A percentile compares a stretch with the other conserved stretches of the same genome.
phyloP scores from a whole-genome alignment of 2,888 invertebrate genomes.

The Parascotia fuliginaria region DNA sequence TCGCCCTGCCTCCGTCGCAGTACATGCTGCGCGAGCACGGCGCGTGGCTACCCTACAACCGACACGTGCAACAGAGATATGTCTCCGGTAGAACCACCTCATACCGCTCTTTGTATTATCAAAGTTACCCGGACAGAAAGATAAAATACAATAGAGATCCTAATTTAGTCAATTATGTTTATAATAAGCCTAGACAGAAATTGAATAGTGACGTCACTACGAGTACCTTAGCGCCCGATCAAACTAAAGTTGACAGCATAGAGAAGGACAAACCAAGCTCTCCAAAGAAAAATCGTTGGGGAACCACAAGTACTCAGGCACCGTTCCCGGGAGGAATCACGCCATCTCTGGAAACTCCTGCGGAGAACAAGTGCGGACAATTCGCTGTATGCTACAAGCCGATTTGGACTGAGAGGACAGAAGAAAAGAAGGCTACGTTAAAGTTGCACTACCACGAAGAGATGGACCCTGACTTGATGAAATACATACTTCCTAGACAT shows the following conservation, averaged over 20 bases:
- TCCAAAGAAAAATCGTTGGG: background rate
- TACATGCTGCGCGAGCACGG: background rate
- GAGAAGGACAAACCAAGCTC: background rate
- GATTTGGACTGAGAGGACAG: background rate
- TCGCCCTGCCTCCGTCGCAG: background rate
- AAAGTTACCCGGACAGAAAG: background rate
- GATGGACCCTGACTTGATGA: background rate
- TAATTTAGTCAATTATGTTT: background rate
- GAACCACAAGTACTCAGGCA: conserved; percentile 16
- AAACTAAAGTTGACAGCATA: background rate
- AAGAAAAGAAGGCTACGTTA: background rate
- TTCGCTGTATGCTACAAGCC: background rate
- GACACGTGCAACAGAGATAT: background rate
- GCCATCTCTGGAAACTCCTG: background rate
- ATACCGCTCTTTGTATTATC: background rate
- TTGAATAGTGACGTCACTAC: background rate
- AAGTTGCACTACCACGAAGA: background rate
- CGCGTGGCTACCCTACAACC: background rate
- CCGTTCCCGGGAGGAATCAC: conserved; percentile 9
- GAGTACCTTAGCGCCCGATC: background rate
- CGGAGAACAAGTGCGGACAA: background rate
- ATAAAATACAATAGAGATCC: background rate
- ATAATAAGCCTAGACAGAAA: background rate
- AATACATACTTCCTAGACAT: background rate
- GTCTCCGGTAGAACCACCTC: background rate